Evolutionary conservation across 1,140 invertebrate genomes (phyloP).

Genomic region (Rhopalosiphum padi): DNA sequence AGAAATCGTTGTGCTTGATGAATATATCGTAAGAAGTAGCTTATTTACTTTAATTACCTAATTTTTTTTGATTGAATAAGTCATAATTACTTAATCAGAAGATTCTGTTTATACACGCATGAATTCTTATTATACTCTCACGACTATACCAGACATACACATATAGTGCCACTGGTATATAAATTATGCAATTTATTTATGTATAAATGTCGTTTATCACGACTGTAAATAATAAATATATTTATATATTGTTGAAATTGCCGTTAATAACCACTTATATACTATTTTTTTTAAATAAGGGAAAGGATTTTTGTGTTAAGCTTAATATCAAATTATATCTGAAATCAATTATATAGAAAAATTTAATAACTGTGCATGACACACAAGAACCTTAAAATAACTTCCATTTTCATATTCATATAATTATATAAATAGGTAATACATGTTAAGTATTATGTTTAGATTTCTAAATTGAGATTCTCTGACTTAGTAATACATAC

Average conservation of each 20-base stretch:
- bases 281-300: neutral
- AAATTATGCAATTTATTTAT: neutral
- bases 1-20: neutral
- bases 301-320: slow-evolving; percentile 6
- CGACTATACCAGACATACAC: neutral
- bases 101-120: slow-evolving; percentile 16
- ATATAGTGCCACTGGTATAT: neutral
- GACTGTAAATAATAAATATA: slow-evolving; percentile 11
- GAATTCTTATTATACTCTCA: neutral
- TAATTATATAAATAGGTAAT: neutral
- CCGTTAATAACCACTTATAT: neutral
- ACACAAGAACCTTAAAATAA: neutral
- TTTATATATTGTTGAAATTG: neutral
- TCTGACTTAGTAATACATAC: neutral
- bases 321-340: neutral
- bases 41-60: neutral
- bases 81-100: slow-evolving; percentile 15
- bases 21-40: neutral
- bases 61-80: neutral
- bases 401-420: neutral
- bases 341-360: neutral
- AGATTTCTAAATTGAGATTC: neutral
- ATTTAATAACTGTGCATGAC: neutral
- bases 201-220: neutral
- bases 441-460: neutral